A percentile compares a stretch with the other conserved stretches of the same genome.
Conservation (phyloP, 2,888 invertebrate species). For the Troides helena region DNA sequence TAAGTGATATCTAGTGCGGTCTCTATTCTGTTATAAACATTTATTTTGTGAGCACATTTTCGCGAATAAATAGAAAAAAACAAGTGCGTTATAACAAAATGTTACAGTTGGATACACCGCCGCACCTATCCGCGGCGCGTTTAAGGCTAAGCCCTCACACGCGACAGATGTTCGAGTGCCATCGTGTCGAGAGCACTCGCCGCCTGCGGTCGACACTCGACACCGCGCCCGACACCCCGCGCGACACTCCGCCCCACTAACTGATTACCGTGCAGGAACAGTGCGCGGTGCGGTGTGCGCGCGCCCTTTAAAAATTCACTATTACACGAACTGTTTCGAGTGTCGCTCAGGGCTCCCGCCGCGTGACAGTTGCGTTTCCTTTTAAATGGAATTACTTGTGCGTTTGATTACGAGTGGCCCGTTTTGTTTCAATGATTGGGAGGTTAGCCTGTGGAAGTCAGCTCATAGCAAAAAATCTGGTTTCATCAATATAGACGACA, state of each 20-base stretch:
- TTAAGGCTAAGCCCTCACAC: conserved; percentile 38
- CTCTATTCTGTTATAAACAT: no score
- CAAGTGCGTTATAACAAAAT: background rate
- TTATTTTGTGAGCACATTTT: no score
- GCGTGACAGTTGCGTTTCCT: conserved; percentile 21
- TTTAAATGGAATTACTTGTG: conserved; percentile 15
- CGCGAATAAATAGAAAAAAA: no score
- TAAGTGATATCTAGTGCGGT: no score
- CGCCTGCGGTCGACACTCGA: conserved; percentile 51
- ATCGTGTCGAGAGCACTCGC: conserved; percentile 56
- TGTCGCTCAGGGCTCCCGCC: conserved; percentile 17
- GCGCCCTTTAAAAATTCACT: conserved; percentile 26
- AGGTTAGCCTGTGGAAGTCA: background rate
- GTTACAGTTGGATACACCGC: conserved; percentile 17
- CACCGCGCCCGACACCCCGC: conserved; percentile 33
- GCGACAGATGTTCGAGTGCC: conserved; percentile 67
- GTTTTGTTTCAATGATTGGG: conserved; percentile 21
- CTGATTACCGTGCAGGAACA: conserved; percentile 29
- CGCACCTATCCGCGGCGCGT: conserved; percentile 20
- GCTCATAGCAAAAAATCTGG: no score
- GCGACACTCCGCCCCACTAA: conserved; percentile 29
- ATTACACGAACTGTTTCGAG: conserved; percentile 20
- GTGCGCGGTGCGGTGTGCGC: conserved; percentile 18
- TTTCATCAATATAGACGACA: no score
- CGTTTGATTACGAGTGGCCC: conserved; percentile 13